These are phyloP conservation scores for Adelognathus sp. DNA, from an alignment of 2,888 invertebrate genomes.

Conservation along the genomic window DNA sequence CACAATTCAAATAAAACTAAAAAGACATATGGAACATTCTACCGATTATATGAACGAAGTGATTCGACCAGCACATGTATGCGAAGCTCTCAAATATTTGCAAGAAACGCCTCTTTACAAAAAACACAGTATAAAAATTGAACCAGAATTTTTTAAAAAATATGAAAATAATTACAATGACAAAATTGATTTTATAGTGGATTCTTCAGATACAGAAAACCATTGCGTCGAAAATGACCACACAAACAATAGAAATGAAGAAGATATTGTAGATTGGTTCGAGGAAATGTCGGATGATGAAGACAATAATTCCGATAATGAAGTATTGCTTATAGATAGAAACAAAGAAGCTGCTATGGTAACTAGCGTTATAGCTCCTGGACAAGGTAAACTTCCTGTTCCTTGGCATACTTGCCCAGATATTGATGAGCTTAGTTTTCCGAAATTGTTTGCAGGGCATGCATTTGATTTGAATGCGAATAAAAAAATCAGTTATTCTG, in stretches of 20 bases:
- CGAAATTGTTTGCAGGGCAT: too few species aligned
- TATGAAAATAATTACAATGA: constrained; percentile 32
- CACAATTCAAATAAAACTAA: constrained; percentile 69
- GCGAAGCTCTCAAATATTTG: constrained; percentile 45
- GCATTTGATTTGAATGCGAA: too few species aligned
- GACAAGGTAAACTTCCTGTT: too few species aligned
- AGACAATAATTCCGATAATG: neutral
- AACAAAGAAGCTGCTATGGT: too few species aligned
- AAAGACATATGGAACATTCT: constrained; percentile 65
- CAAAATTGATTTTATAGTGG: constrained; percentile 44
- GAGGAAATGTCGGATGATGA: neutral
- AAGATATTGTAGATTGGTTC: too few species aligned
- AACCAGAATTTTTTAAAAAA: constrained; percentile 41
- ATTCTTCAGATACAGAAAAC: constrained; percentile 30
- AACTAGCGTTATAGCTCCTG: too few species aligned
- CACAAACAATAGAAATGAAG: neutral
- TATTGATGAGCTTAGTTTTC: too few species aligned
- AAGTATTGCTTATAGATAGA: neutral
- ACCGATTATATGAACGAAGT: constrained; percentile 69
- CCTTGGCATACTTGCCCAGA: too few species aligned
- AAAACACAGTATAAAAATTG: constrained; percentile 33
- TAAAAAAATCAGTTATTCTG: too few species aligned
- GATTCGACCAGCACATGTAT: constrained; percentile 61
- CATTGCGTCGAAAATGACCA: too few species aligned
- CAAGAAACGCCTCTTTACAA: constrained; percentile 32